Evolutionary conservation across 2,888 invertebrate genomes (phyloP).

Genomic region (Congeria kusceri): DNA sequence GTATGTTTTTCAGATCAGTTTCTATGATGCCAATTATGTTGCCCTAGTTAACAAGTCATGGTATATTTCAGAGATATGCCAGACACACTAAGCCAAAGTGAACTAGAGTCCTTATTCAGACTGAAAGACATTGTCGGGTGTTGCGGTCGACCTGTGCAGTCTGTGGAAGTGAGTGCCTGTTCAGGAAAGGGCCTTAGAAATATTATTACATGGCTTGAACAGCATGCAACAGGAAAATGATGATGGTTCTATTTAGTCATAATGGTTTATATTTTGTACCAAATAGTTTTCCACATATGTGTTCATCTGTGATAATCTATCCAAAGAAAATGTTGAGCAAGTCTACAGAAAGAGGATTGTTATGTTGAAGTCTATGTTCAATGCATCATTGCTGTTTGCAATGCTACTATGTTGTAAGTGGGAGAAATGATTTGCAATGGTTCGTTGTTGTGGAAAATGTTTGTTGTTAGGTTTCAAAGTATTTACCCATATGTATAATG

Average conservation of each 20-base stretch:
- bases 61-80: conserved; percentile 74
- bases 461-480: too few species aligned
- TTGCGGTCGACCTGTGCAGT: conserved; percentile 68
- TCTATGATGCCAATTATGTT: too few species aligned
- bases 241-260: background rate
- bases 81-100: conserved; percentile 71
- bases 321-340: background rate
- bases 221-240: conserved; percentile 62
- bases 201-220: conserved; percentile 79
- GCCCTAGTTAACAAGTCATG: too few species aligned
- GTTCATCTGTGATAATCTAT: background rate
- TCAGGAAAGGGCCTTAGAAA: conserved; percentile 77
- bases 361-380: too few species aligned
- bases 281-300: background rate
- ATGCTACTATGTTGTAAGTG: too few species aligned
- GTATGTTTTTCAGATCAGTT: too few species aligned
- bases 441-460: too few species aligned
- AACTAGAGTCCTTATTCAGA: conserved; percentile 77
- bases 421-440: too few species aligned
- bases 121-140: conserved; percentile 72
- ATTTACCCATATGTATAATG: too few species aligned
- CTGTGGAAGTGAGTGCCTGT: conserved; percentile 78
- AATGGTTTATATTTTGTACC: background rate
- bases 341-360: too few species aligned
- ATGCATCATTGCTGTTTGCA: too few species aligned